Evolutionary conservation across 2,113 vertebrate species (phyloP).

Genomic region (Corythoichthys haematopterus): DNA sequence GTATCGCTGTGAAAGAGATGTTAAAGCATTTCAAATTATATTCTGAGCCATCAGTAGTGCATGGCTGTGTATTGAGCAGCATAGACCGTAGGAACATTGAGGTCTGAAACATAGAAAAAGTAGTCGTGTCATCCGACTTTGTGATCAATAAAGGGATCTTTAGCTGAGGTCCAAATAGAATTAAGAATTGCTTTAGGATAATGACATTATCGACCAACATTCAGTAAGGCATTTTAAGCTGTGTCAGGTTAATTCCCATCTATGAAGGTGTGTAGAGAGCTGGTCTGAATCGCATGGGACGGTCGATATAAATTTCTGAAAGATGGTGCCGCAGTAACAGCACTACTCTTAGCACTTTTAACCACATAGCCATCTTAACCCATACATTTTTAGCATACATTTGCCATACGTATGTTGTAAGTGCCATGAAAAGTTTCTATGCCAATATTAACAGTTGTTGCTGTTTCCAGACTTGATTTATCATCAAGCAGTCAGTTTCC

Average conservation of each 20-base stretch:
- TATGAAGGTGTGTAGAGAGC: conserved; percentile 51
- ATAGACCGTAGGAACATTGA: neutral
- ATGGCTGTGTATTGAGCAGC: neutral
- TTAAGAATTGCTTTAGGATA: conserved; percentile 68
- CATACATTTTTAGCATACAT: neutral
- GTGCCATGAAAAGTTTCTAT: no score
- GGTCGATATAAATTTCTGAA: conserved; percentile 43
- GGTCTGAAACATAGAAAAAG: conserved; percentile 37
- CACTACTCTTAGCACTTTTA: conserved; percentile 3
- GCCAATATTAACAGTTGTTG: no score
- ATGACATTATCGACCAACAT: conserved; percentile 64
- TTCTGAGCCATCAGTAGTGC: neutral
- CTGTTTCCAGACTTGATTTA: no score
- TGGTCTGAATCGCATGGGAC: conserved; percentile 32
- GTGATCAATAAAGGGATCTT: conserved; percentile 62
- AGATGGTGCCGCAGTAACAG: conserved; percentile 6
- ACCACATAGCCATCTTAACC: conserved; percentile 15
- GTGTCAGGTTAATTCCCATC: conserved; percentile 55
- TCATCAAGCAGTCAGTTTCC: no score
- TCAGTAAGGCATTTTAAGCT: conserved; percentile 53
- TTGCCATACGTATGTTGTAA: no score
- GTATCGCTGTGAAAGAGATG: conserved; percentile 23
- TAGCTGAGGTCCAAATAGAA: conserved; percentile 63
- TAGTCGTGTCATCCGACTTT: conserved; percentile 43
- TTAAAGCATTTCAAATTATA: conserved; percentile 6